These are phyloP conservation scores for Lepidurus arcticus DNA, from an alignment of 1,140 invertebrate species.

Conservation along the genomic window DNA sequence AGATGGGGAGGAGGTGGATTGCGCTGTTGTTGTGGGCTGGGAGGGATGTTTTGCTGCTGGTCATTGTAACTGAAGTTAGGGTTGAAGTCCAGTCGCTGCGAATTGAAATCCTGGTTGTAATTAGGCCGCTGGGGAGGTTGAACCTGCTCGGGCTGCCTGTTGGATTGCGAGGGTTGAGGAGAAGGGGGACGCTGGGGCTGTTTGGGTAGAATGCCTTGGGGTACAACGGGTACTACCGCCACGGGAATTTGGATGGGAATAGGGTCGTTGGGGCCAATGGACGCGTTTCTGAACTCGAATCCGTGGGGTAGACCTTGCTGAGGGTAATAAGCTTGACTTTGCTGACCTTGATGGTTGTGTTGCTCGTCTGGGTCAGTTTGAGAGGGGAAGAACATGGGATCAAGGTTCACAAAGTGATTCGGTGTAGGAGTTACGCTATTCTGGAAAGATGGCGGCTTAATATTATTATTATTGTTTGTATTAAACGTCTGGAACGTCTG, in stretches of 20 bases:
- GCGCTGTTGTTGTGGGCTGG: background rate
- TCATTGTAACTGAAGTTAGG: background rate
- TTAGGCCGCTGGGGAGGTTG: background rate
- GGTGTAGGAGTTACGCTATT: constrained; percentile 8
- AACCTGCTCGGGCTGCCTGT: background rate
- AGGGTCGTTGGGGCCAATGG: constrained; percentile 16
- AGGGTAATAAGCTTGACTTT: too few species aligned
- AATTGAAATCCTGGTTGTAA: background rate
- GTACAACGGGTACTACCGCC: constrained; percentile 31
- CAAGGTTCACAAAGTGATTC: constrained; percentile 27
- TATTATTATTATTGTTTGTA: background rate
- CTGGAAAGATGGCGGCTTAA: background rate
- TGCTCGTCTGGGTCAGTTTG: constrained; percentile 6
- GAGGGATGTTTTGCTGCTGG: background rate
- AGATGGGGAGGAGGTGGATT: background rate
- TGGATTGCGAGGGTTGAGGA: background rate
- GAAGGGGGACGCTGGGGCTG: background rate
- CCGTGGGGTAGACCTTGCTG: background rate
- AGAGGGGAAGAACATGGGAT: constrained; percentile 31
- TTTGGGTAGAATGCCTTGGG: constrained; percentile 15
- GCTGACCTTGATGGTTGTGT: background rate
- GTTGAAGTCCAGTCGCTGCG: background rate
- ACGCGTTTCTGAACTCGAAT: constrained; percentile 8
- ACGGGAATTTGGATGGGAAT: constrained; percentile 27
- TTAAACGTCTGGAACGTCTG: background rate